A percentile compares a stretch with the other conserved stretches of the same genome.
Conservation (phyloP, 1,140 invertebrate species). For the Subanguina moxae region DNA sequence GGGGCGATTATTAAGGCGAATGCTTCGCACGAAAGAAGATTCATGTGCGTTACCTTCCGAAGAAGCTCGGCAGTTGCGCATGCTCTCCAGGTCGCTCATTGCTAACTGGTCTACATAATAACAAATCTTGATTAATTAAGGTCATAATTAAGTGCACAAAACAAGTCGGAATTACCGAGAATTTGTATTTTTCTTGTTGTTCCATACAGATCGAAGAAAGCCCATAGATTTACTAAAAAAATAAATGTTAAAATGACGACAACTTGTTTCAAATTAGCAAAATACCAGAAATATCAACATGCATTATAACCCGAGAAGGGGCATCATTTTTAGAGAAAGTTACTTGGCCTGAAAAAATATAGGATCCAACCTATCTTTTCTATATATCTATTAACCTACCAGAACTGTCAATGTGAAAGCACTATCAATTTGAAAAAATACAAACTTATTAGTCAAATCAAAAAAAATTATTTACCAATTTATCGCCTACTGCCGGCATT, state of each 20-base stretch:
- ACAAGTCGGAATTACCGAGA: constrained; percentile 17
- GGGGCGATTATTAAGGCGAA: constrained; percentile 5
- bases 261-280: no score
- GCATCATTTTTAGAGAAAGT: constrained; percentile 35
- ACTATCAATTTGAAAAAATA: not conserved
- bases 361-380: not conserved
- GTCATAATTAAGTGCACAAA: not conserved
- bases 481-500: constrained; percentile 66
- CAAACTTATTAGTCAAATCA: constrained; percentile 13
- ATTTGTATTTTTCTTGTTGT: constrained; percentile 75
- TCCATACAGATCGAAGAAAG: constrained; percentile 91
- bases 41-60: constrained; percentile 12
- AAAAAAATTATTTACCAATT: constrained; percentile 10
- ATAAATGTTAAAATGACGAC: no score
- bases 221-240: constrained; percentile 66
- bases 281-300: constrained; percentile 81
- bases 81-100: not conserved
- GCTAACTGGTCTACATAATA: constrained; percentile 2
- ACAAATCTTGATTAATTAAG: not conserved
- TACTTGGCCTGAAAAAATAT: constrained; percentile 19
- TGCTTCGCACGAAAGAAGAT: not conserved
- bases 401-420: constrained; percentile 1
- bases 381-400: not conserved
- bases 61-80: constrained; percentile 14
- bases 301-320: constrained; percentile 70